These are phyloP conservation scores for Lepidocyrtinus sp. DNA, from an alignment of 2,888 invertebrate species.

Conservation along the genomic window DNA sequence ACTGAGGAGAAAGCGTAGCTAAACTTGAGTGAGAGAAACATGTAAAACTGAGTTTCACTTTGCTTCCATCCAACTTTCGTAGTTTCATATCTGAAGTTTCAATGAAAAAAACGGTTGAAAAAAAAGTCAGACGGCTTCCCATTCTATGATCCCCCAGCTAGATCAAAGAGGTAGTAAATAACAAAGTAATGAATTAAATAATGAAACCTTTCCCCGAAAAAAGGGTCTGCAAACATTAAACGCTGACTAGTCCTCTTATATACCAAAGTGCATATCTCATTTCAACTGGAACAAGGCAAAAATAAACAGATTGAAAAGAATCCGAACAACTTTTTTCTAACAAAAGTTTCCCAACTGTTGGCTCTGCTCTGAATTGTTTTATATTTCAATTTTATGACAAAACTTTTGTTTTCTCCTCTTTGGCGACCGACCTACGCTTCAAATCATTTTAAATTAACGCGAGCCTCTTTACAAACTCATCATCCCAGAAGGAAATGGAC, in stretches of 20 bases:
- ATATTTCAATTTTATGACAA: too few species aligned
- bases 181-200: slow-evolving; percentile 44
- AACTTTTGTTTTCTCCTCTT: background rate
- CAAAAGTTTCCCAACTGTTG: background rate
- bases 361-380: too few species aligned
- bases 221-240: too few species aligned
- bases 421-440: background rate
- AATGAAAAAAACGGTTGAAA: background rate
- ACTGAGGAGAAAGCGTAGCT: background rate
- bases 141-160: slow-evolving; percentile 13
- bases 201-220: background rate
- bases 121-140: background rate
- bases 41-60: background rate
- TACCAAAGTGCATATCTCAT: background rate
- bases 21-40: background rate
- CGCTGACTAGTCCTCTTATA: background rate
- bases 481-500: background rate
- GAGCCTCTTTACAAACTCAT: background rate
- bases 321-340: background rate
- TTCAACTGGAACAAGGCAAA: background rate
- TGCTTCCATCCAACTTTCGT: background rate
- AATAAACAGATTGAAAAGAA: background rate
- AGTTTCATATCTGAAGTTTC: background rate
- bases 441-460: background rate
- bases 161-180: slow-evolving; percentile 19